Conservation (phyloP, 2,113 vertebrate genomes). For the Cottus gobio region DNA sequence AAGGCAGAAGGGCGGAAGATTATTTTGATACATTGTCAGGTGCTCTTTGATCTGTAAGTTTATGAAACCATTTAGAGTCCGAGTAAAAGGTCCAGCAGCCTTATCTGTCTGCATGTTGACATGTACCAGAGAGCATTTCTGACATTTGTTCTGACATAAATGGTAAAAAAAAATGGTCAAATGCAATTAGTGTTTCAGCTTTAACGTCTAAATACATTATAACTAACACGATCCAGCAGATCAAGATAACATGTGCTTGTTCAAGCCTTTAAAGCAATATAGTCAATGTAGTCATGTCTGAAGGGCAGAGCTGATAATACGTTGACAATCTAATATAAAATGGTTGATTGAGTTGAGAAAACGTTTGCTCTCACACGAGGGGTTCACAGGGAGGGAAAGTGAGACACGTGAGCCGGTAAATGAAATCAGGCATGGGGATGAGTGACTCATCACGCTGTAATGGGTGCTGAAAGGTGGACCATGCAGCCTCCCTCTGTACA, state of each 20-base stretch:
- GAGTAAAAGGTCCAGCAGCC: neutral
- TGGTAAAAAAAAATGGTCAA: too few relatives aligned
- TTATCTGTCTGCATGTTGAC: neutral
- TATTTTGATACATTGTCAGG: slow-evolving; percentile 24
- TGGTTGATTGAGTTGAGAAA: slow-evolving; percentile 56
- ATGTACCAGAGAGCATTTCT: neutral
- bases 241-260: neutral
- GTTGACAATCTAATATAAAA: slow-evolving; percentile 67
- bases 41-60: slow-evolving; percentile 2
- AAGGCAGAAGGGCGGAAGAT: neutral
- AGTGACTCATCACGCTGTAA: slow-evolving; percentile 81
- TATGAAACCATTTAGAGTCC: neutral
- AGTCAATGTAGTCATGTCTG: slow-evolving; percentile 27
- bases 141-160: too few relatives aligned
- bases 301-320: slow-evolving; percentile 42
- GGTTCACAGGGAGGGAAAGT: slow-evolving; percentile 58
- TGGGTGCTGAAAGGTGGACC: slow-evolving; percentile 69
- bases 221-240: neutral
- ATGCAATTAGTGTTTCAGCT: neutral
- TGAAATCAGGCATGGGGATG: slow-evolving; percentile 51
- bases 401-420: slow-evolving; percentile 62
- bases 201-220: neutral
- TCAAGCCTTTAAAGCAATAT: slow-evolving; percentile 33
- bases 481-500: slow-evolving; percentile 66
- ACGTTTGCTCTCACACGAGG: slow-evolving; percentile 44